Base-by-base conservation (phyloP, 2,797 vertebrate genomes). In the Acanthis flammea region DNA sequence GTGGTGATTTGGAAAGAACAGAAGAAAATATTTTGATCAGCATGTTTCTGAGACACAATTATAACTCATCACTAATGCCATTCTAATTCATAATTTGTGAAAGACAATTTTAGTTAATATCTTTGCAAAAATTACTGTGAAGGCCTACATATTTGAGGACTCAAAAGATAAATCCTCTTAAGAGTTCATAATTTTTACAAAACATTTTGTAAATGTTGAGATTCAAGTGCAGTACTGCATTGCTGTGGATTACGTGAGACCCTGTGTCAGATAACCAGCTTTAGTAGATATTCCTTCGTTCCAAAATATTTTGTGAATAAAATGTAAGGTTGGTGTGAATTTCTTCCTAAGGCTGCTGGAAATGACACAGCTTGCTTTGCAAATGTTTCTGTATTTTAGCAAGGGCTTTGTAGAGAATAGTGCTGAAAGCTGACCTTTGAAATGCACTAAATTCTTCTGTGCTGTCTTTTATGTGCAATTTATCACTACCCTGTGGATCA, bases 381-480 rank as follows among this genome's bases (percentile, higher is more conserved):
- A 82, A 82, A 82, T 42, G 17, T 35, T 85, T 89, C 72, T 62
- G 14, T 66, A 87, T 70, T 85, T 92, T 89, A 89, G 19, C 19
- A 62, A 66, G 28, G 14, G 3, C 25, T 82, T 90, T 95, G 63
- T 39, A 87, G 51, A 55, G 21, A 87, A 61, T 8, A 44, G 14
- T 47, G 39, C 16, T 91, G 67, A 89, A 92, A 90, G 65, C 39
- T 79, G 75, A 91, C 82, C 48, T 79, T 91, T 76, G 37, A 91
- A 95, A 87, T 27, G 41, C 65, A 73, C 41, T 79, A 62, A 76
- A 87, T 89, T 92, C 82, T 86, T 95, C 72, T 14, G 5, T 67
- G 21, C 47, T 79, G 24, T 47, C 25, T 90, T 92, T 92, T 85
- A 54, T 47, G 16, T 62, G 60, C 68, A 73, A 89, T 91, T 89